These are phyloP conservation scores for Oryzias sinensis DNA, from an alignment of 2,797 vertebrate species.

Conservation along the genomic window DNA sequence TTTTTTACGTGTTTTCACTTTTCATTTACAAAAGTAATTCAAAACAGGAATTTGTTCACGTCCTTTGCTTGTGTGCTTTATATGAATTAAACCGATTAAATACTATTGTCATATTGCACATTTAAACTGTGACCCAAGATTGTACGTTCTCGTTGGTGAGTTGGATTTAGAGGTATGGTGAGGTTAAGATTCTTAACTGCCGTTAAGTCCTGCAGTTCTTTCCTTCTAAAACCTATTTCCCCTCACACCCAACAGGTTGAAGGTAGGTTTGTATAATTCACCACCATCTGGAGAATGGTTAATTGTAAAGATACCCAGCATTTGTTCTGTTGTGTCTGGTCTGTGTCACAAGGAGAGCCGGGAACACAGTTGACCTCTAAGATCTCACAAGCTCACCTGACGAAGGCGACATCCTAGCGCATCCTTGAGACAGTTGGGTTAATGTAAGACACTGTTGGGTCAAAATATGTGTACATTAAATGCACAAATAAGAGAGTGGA, in stretches of 20 bases:
- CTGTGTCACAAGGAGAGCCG: neutral
- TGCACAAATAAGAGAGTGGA: too few relatives aligned
- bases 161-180: constrained; percentile 84
- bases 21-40: too few relatives aligned
- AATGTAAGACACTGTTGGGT: too few relatives aligned
- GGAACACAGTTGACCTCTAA: too few relatives aligned
- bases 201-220: constrained; percentile 80
- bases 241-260: constrained; percentile 75
- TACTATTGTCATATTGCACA: neutral
- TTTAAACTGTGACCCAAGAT: constrained; percentile 6
- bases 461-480: too few relatives aligned
- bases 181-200: constrained; percentile 86
- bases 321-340: neutral
- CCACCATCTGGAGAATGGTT: neutral
- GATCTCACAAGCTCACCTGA: too few relatives aligned
- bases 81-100: too few relatives aligned
- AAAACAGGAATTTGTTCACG: too few relatives aligned
- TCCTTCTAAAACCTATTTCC: constrained; percentile 83
- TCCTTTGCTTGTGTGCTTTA: too few relatives aligned
- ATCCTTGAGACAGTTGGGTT: too few relatives aligned
- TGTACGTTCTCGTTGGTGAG: constrained; percentile 74
- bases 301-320: neutral
- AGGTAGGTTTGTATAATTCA: neutral
- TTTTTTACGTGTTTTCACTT: too few relatives aligned
- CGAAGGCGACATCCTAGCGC: too few relatives aligned